Percentiles rank a stretch among this genome's conserved stretches.
These are phyloP conservation scores for Oscarella lobularis DNA, from an alignment of 37 sponge, comb jelly and placozoan genomes.

Conservation along the genomic window DNA sequence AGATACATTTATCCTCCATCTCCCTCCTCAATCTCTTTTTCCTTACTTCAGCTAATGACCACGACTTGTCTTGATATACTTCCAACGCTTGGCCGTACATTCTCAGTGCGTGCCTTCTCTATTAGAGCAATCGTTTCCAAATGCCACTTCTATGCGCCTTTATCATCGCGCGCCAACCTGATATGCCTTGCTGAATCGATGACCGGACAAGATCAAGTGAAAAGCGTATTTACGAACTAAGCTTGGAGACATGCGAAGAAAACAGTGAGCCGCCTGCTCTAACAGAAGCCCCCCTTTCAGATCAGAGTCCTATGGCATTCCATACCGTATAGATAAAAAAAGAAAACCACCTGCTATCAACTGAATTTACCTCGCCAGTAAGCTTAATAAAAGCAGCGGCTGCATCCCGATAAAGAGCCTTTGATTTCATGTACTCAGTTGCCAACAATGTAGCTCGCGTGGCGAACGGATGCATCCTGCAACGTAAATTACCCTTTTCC, in stretches of 20 bases:
- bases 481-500: not conserved
- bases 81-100: constrained; percentile 42
- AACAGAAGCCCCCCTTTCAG: constrained; percentile 58
- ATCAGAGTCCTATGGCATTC: constrained; percentile 26
- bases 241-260: constrained; percentile 34
- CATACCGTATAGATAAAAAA: not conserved
- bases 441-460: constrained; percentile 48
- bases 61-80: constrained; percentile 35
- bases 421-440: constrained; percentile 54
- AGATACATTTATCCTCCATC: no score
- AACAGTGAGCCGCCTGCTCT: constrained; percentile 88
- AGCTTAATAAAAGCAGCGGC: constrained; percentile 27
- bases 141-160: no score
- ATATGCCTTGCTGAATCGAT: constrained; percentile 51
- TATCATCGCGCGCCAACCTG: constrained; percentile 31
- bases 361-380: constrained; percentile 13
- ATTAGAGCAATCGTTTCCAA: not conserved
- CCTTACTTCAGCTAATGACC: constrained; percentile 78
- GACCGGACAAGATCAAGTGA: constrained; percentile 76
- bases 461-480: constrained; percentile 46
- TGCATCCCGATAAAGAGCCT: constrained; percentile 43
- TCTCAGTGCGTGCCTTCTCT: constrained; percentile 15
- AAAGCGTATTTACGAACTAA: constrained; percentile 76
- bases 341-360: not conserved
- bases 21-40: no score